Percentiles rank a stretch among this genome's conserved stretches.
Evolutionary conservation across 2,888 invertebrate genomes (phyloP).

Genomic region (Cheilosia vernalis): DNA sequence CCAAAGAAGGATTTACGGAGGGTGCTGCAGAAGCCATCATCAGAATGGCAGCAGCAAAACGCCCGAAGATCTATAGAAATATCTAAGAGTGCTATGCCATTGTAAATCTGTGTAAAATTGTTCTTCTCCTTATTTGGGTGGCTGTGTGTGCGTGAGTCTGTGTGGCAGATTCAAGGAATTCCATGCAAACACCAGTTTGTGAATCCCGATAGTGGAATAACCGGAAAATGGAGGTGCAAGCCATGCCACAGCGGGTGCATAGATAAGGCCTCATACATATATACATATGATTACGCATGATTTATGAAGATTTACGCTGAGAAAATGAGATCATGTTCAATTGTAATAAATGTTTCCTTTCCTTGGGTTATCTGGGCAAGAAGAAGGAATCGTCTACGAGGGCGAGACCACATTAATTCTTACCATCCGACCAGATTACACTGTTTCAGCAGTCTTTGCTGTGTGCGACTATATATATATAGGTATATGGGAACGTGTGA

Average conservation of each 20-base stretch:
- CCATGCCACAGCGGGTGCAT: constrained; percentile 24
- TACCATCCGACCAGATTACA: constrained; percentile 21
- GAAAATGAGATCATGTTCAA: constrained; percentile 68
- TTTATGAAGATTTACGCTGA: constrained; percentile 59
- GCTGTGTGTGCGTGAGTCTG: not conserved
- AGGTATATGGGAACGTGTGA: not conserved
- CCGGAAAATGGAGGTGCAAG: constrained; percentile 23
- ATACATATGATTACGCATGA: constrained; percentile 56
- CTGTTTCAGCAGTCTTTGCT: not conserved
- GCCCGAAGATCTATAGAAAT: constrained; percentile 9
- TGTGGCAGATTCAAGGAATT: constrained; percentile 31
- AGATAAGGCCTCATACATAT: constrained; percentile 37
- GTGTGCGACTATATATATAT: not conserved
- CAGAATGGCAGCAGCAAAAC: constrained; percentile 17
- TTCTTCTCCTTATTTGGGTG: too few relatives aligned
- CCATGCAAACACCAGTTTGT: not conserved
- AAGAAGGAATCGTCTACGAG: constrained; percentile 5
- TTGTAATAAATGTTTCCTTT: constrained; percentile 64
- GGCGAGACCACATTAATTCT: constrained; percentile 23
- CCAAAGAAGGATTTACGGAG: not conserved
- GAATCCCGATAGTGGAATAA: not conserved
- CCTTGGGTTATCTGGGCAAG: constrained; percentile 29
- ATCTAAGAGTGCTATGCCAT: constrained; percentile 1
- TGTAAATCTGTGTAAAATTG: not conserved
- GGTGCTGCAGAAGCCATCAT: constrained; percentile 9